Conservation (phyloP, 2,888 invertebrate genomes). For the Melanophora roralis region DNA sequence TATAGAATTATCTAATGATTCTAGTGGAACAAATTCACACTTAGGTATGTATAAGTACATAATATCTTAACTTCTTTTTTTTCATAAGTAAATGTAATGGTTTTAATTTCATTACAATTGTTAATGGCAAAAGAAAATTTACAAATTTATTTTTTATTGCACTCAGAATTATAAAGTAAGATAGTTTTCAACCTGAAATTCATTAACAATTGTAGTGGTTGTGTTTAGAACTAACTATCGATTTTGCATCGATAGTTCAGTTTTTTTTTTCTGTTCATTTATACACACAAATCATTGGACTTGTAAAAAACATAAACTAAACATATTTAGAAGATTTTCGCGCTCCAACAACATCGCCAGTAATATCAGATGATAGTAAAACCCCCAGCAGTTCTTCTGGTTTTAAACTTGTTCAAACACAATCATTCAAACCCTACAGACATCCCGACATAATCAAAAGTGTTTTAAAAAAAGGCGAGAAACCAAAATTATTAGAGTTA, state of each 20-base stretch:
- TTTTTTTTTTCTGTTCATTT: not conserved
- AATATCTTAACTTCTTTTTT: not conserved
- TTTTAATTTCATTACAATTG: constrained; percentile 38
- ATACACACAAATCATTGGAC: constrained; percentile 27
- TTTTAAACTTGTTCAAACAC: not conserved
- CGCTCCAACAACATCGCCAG: constrained; percentile 63
- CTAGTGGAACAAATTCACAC: constrained; percentile 56
- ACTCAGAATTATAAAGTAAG: not conserved
- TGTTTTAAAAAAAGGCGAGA: constrained; percentile 44
- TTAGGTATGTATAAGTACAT: constrained; percentile 49
- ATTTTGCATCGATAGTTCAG: constrained; percentile 32
- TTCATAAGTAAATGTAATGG: not conserved
- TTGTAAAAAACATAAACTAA: constrained; percentile 51
- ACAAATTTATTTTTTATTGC: not conserved
- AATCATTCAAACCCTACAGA: constrained; percentile 22
- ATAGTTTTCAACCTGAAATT: not conserved
- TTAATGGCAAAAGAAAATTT: constrained; percentile 11
- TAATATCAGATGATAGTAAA: constrained; percentile 61
- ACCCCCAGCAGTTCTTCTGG: constrained; percentile 14
- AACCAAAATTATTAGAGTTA: constrained; percentile 48
- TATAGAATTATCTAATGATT: constrained; percentile 66
- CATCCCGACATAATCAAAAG: constrained; percentile 47
- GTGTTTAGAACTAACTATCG: not conserved
- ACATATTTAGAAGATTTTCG: constrained; percentile 63
- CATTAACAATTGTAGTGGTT: constrained; percentile 46